Base-by-base conservation (phyloP, 2,888 invertebrate species). In the Calliopum simillimum region DNA sequence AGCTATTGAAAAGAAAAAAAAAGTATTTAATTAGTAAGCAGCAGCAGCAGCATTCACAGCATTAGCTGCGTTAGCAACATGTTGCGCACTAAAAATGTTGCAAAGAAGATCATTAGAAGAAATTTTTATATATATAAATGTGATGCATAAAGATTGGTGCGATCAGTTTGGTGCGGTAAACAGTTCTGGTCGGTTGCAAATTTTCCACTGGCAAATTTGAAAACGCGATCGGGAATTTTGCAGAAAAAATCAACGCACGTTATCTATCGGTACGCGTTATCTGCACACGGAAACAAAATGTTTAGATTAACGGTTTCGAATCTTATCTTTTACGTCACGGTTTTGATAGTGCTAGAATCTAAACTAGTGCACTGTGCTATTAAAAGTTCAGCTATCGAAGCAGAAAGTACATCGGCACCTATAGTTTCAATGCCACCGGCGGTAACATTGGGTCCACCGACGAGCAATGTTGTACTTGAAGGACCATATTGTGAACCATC, bases 401-500 rank as follows among this genome's bases (percentile, higher is more conserved):
- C 46, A 14, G 46, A 33, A 33, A 33, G 33, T 3, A 33, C 33
- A 6, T 5, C 33, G 33, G 33, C 8, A 8, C 33, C 33, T 8
- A n/a, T n/a, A n/a, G n/a, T 51, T 51, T 21, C 12, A 21, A 11
- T 53, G 3, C 21, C 19, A 25, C 21, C 3, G 14, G 2, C 46
- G 16, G 21, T 14, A 25, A 25, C 44, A 5, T 41, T 66, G 6
- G 5, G n/a, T 43, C 12, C 51, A 25, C 55, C 51, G n/a, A 59
- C 59, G 5, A 14, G 71, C 14, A 19, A 51, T n/a, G 41, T 44
- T 6, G 13, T 58, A 5, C 51, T n/a, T 53, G 53, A 71, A n/a
- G n/a, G n/a, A 8, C 73, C 73, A 16, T 85, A 84, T 53, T 84
- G 84, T 58, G 75, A 73, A 14, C 77, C 81, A 1, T 64, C 79